phyloP scores from a whole-genome alignment of 2,113 vertebrate species.

The Aegotheles bennettii region DNA sequence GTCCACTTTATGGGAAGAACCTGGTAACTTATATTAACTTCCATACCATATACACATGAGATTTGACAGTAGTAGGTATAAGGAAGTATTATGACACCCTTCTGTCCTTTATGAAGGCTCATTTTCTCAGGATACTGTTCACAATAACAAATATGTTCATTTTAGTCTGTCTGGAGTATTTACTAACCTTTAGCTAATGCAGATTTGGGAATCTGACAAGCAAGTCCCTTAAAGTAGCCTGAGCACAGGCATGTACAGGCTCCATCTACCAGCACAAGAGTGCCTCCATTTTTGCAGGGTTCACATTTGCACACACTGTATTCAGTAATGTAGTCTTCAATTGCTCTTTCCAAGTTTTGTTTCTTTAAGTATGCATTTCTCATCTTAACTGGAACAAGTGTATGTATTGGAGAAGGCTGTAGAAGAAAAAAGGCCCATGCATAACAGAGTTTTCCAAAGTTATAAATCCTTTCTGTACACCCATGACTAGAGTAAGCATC shows the following conservation, averaged over 20 bases:
- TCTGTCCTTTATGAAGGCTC: not conserved
- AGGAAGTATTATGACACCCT: not conserved
- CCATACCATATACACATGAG: not conserved
- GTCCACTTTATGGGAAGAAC: not conserved
- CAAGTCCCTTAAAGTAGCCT: slow-evolving; percentile 69
- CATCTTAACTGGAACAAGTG: slow-evolving; percentile 77
- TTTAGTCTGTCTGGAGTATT: not conserved
- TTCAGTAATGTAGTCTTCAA: slow-evolving; percentile 80
- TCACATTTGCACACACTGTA: slow-evolving; percentile 83
- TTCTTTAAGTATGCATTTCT: slow-evolving; percentile 71
- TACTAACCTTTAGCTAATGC: slow-evolving; percentile 57
- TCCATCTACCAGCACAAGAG: slow-evolving; percentile 77
- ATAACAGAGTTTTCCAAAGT: not conserved
- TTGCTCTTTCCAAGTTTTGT: slow-evolving; percentile 78
- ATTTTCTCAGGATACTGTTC: not conserved
- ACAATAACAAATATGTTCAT: not conserved
- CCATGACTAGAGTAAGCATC: not conserved
- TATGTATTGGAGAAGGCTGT: slow-evolving; percentile 76
- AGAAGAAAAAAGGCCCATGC: not conserved
- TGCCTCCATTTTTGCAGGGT: slow-evolving; percentile 85
- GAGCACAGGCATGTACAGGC: slow-evolving; percentile 81
- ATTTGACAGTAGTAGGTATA: not conserved
- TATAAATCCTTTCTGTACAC: not conserved
- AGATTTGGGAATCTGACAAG: slow-evolving; percentile 76
- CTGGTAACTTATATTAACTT: not conserved